These are phyloP conservation scores for Oophaga pumilio DNA, from an alignment of 2,113 vertebrate genomes.

Conservation along the genomic window DNA sequence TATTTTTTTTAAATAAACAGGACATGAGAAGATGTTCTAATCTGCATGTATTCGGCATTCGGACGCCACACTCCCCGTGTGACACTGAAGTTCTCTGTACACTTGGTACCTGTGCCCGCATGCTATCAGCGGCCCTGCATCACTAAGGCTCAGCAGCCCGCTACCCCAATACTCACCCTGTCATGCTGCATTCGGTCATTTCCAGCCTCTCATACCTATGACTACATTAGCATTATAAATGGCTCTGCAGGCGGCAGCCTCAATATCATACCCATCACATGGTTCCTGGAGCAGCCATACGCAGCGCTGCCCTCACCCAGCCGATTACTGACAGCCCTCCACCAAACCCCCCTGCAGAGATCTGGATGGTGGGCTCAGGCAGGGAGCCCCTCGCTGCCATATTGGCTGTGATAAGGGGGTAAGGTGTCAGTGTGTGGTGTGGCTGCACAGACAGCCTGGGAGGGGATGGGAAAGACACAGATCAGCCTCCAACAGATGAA, in stretches of 20 bases:
- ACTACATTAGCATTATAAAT: neutral
- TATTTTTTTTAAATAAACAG: neutral
- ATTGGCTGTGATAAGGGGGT: slow-evolving; percentile 6
- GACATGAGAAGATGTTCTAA: neutral
- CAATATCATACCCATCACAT: neutral
- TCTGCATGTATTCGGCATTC: neutral
- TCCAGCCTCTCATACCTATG: neutral
- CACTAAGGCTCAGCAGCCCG: neutral
- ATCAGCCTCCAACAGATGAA: slow-evolving; percentile 51
- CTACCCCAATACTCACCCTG: neutral
- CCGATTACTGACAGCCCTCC: slow-evolving; percentile 17
- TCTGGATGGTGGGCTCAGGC: neutral
- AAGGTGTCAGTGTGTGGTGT: slow-evolving; percentile 36
- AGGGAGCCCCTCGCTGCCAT: slow-evolving; percentile 24
- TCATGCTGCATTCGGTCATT: neutral
- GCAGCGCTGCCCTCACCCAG: neutral
- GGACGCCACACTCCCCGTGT: neutral
- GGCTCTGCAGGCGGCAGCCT: neutral
- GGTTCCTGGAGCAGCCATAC: neutral
- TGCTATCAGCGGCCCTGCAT: neutral
- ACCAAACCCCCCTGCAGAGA: slow-evolving; percentile 8
- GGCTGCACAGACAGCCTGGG: slow-evolving; percentile 30
- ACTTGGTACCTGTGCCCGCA: neutral
- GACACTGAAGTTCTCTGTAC: neutral
- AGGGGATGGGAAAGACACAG: slow-evolving; percentile 28